Evolutionary conservation across 2,113 vertebrate species (phyloP), one percentile per base, ranked within the genome.

Genomic region (Brachyhypopomus occidentalis): DNA sequence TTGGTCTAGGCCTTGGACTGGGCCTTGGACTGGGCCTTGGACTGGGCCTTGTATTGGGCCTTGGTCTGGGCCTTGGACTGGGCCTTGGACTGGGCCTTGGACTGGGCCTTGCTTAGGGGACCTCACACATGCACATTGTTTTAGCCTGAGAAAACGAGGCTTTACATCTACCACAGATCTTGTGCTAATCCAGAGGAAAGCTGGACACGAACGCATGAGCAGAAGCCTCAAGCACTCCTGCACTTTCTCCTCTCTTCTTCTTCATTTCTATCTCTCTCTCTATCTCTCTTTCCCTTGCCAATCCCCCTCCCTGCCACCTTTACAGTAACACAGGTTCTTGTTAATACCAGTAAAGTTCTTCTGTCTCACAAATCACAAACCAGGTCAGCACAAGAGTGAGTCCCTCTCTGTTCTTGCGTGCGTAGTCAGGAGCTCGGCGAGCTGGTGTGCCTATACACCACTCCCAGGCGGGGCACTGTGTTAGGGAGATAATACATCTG

Each of bases 401-500:
- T 36, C 20, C 66, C 63, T 30, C 30, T 20, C 30, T 23, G 30
- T 38, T 60, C 60, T 30, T 79, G 66, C 59, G 55, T 60, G 73
- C 30, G 69, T 81, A 70, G 62, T 81, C 80, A 76, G 36, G 78
- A 56, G 25, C 41, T 58, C 12, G 7, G 38, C 8, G 66, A 59
- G 34, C 77, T 22, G 5, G 48, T 70, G 55, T 75, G 67, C 78
- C 41, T 80, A 84, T 76, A 75, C 76, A 76, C 36, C 27, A 64
- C 36, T 56, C 25, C 20, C 64, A 79, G 56, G 75, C 70, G 82
- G 64, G 36, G 20, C 62, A 19, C 6, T 45, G 25, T 63, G 71
- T 80, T 79, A 84, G 20, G 58, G 71, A 56, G 16, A 77, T 66
- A 72, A 56, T 80, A 80, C 77, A 71, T 78, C 76, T 78, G 58